Base-by-base conservation (phyloP, 2,888 invertebrate genomes). In the Caenorhabditis macrosperma region DNA sequence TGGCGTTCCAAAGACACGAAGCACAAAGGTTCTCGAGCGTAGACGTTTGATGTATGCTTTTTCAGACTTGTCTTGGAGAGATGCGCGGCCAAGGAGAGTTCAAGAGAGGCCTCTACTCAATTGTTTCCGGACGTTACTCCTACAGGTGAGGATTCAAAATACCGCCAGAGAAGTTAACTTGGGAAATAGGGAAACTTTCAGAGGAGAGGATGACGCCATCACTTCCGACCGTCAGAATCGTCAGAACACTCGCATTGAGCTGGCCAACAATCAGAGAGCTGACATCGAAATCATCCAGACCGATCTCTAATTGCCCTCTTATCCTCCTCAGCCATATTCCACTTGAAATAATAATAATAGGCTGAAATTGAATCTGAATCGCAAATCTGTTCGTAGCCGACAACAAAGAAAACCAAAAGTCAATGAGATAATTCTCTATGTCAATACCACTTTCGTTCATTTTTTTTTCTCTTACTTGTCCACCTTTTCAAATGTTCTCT, bases 1-100 rank as follows among this genome's bases (percentile, higher is more conserved):
- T 41, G 15, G 15, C 9, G 38, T 38, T 38, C 38, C 6, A 38
- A 12, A 38, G 15, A 38, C 9, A 2, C 38, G 15, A 12, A 38
- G 38, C 38, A 38, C 24, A 41, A 7, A 35, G 10, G 20, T 22
- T 9, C 24, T 26, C n/a, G 17, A 41, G 35, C 46, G 20, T 20
- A 20, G 2, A 48, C 17, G 24, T 63, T 15, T 20, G 33, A 33
- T 33, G 4, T 52, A 0, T 22, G 10, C n/a, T n/a, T 20, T 54
- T 79, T 60, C 54, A 80, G 76, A 66, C 72, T 15, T 81, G 71
- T 28, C 55, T 81, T n/a, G 76, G 59, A 30, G 81, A 77, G 44
- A 77, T 81, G 61, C 60, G 76, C 9, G 76, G 76, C 30, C 66
- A 81, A 63, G 76, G 76, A 30, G 67, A 76, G 24, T 76, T 80